Percentiles rank a stretch among this genome's conserved stretches.
phyloP scores from a whole-genome alignment of 2,113 vertebrate genomes.

The Ciconia boyciana region DNA sequence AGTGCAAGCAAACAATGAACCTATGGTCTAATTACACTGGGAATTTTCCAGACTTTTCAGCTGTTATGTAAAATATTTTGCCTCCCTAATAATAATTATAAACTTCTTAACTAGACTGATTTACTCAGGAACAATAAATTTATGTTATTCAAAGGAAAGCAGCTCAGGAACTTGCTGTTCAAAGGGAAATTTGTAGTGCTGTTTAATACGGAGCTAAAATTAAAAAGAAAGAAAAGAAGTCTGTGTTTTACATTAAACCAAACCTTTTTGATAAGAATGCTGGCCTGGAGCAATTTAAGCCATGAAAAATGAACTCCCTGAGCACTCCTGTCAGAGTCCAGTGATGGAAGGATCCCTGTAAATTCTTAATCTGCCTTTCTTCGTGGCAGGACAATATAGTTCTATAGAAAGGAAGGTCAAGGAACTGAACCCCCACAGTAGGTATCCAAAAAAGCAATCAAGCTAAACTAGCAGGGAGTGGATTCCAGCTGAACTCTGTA shows the following conservation, averaged over 20 bases:
- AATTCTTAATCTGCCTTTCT: conserved; percentile 89
- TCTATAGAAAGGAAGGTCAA: conserved; percentile 84
- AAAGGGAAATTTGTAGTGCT: conserved; percentile 51
- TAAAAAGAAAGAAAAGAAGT: conserved; percentile 63
- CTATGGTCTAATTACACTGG: conserved; percentile 29
- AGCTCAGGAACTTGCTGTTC: conserved; percentile 33
- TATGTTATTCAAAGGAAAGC: conserved; percentile 57
- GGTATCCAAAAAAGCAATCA: conserved; percentile 93
- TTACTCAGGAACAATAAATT: conserved; percentile 60
- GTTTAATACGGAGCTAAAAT: conserved; percentile 48
- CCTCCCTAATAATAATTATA: conserved; percentile 60
- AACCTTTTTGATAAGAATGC: conserved; percentile 78
- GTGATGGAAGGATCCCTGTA: conserved; percentile 86
- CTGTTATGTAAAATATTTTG: conserved; percentile 52
- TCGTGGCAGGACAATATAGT: conserved; percentile 79
- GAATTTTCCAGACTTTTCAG: conserved; percentile 55
- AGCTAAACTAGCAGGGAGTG: conserved; percentile 85
- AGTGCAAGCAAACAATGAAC: conserved; percentile 47
- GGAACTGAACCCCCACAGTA: conserved; percentile 82
- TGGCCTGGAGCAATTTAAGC: conserved; percentile 77
- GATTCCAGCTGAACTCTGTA: conserved; percentile 83
- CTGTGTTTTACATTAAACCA: conserved; percentile 71
- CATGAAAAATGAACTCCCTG: conserved; percentile 82
- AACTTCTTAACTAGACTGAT: conserved; percentile 67
- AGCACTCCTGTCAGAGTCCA: conserved; percentile 79